Evolutionary conservation across 2,888 invertebrate species (phyloP), one percentile per base, ranked within the genome.

Genomic region (Myopa tessellatipennis): DNA sequence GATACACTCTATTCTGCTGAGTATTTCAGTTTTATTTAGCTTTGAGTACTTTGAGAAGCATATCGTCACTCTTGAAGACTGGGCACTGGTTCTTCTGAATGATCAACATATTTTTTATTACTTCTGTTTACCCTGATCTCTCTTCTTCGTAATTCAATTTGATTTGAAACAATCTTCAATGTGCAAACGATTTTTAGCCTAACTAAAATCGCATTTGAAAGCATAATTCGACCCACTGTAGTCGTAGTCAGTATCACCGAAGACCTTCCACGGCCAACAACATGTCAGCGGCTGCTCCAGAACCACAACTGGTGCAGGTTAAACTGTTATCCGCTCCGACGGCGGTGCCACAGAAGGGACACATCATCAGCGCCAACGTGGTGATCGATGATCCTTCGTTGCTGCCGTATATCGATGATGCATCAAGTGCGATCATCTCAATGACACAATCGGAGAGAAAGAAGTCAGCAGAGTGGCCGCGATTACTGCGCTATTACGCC

Each of bases 361-460:
- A 83, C n/a, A 84, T 87, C 76, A 87, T 87, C 16, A 82, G 86
- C 1, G 87, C 87, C 61, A 86, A 86, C 79, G 81, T 87, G 5
- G 83, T 87, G 45, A 82, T 87, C 38, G 86, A 84, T 74, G 81
- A 82, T 0, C 68, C 78, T 18, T 79, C 81, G 4, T 58, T 72
- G 4, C 83, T 87, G 79, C 87, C 87, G 61, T 87, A 82, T 68
- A 87, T 87, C 4, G 87, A 87, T 77, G 87, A 86, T 1, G 82
- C 83, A 7, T 77, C 81, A 6, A 76, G 79, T 4, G 78, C 74
- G 8, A 82, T 68, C 0, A 82, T 0, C 12, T 26, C 38, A 14
- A 26, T n/a, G 18, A 12, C 58, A 12, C 69, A 80, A 12, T 3
- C 6, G 50, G 45, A 3, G 40, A 18, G 16, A 34, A 10, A 7